A percentile compares a stretch with the other conserved stretches of the same genome.
Conservation (phyloP, 2,797 vertebrate genomes). For the Leptoclinus maculatus region DNA sequence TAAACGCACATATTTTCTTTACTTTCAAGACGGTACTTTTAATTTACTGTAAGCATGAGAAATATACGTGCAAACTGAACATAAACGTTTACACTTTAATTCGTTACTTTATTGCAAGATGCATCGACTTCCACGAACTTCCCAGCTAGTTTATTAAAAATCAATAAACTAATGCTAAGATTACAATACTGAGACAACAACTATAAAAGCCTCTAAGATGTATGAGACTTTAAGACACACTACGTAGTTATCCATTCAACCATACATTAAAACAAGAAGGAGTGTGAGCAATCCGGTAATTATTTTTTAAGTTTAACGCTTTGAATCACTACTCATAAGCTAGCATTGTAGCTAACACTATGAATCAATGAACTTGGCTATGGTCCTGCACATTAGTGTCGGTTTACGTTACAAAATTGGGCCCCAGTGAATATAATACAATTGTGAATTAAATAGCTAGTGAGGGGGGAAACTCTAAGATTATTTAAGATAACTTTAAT, state of each 20-base stretch:
- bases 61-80: background rate
- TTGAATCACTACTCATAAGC: constrained; percentile 27
- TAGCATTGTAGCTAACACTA: constrained; percentile 55
- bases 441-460: background rate
- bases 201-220: background rate
- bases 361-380: constrained; percentile 77
- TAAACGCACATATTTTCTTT: background rate
- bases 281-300: background rate
- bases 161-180: background rate
- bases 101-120: constrained; percentile 1
- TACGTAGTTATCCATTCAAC: background rate
- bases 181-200: background rate
- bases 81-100: background rate
- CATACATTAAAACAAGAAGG: background rate
- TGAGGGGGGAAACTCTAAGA: background rate
- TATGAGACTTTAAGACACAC: background rate
- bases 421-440: background rate
- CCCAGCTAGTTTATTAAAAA: background rate
- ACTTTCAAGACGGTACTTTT: background rate
- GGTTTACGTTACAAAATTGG: constrained; percentile 17
- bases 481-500: constrained; percentile 36
- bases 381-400: constrained; percentile 44
- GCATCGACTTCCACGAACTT: constrained; percentile 7
- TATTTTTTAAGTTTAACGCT: background rate
- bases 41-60: background rate